Percentiles rank a stretch among this genome's conserved stretches.
These are phyloP conservation scores for Orientallactaga bullata DNA, from an alignment of 2,113 vertebrate genomes.

Conservation along the genomic window DNA sequence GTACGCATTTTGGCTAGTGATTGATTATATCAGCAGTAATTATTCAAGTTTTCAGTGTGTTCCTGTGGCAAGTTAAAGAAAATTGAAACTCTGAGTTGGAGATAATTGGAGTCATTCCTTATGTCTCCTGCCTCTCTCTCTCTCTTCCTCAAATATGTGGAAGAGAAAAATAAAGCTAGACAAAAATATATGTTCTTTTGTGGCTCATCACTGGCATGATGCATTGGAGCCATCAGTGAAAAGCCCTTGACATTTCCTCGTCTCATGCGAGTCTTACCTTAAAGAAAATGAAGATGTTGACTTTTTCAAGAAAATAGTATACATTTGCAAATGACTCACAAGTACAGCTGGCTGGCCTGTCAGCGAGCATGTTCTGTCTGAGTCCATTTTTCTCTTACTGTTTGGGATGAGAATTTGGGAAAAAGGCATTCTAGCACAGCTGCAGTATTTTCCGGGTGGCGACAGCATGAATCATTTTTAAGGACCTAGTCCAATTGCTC, in stretches of 20 bases:
- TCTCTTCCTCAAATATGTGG: background rate
- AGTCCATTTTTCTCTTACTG: background rate
- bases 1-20: background rate
- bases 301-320: conserved; percentile 4
- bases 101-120: background rate
- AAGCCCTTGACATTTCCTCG: background rate
- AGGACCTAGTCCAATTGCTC: background rate
- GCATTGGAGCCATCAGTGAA: background rate
- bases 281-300: background rate
- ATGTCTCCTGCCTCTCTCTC: fast-evolving
- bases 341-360: background rate
- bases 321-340: background rate
- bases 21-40: background rate
- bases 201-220: background rate
- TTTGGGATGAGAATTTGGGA: background rate
- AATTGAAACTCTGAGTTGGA: background rate
- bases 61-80: background rate
- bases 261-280: background rate
- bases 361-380: background rate
- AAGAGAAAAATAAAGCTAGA: conserved; percentile 5
- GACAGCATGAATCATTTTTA: background rate
- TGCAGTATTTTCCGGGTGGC: background rate
- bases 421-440: background rate
- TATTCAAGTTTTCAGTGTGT: background rate
- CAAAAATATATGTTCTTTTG: background rate